Evolutionary conservation across 2,797 vertebrate genomes (phyloP).

Genomic region (Silurus aristotelis): DNA sequence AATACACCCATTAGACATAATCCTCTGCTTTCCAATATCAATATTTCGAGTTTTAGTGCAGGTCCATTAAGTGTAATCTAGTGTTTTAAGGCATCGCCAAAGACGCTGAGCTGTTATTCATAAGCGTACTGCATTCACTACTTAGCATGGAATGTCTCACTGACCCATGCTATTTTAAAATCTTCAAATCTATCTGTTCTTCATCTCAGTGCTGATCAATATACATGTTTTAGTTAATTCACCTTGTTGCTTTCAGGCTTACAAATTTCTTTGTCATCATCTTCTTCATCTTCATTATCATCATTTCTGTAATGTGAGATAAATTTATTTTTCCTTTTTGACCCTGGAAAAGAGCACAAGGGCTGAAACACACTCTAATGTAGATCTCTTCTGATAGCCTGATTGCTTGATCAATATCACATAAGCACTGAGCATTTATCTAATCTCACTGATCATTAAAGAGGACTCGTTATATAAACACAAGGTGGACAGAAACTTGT

Average conservation of each 20-base stretch:
- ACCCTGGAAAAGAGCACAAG: neutral
- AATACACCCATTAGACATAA: conserved; percentile 28
- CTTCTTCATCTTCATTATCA: neutral
- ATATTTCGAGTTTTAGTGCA: conserved; percentile 3
- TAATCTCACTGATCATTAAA: conserved; percentile 66
- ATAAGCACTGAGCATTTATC: conserved; percentile 69
- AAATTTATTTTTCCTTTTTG: neutral
- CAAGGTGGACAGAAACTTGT: conserved; percentile 59
- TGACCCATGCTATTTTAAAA: conserved; percentile 11
- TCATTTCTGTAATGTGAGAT: neutral
- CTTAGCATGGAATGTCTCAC: conserved; percentile 1
- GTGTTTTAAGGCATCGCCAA: conserved; percentile 2
- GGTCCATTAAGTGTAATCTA: conserved; percentile 22
- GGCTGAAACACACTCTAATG: neutral
- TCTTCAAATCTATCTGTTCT: neutral
- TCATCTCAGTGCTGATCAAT: neutral
- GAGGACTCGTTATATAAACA: conserved; percentile 60
- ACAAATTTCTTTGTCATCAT: neutral
- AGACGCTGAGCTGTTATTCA: conserved; percentile 31
- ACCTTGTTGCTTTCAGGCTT: neutral
- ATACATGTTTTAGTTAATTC: neutral
- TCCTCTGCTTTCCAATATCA: conserved; percentile 16
- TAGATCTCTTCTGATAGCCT: conserved; percentile 66
- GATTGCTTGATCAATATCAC: conserved; percentile 72
- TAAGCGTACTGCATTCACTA: conserved; percentile 8